phyloP scores from a whole-genome alignment of 1,140 invertebrate species.

The Nymphalis io region DNA sequence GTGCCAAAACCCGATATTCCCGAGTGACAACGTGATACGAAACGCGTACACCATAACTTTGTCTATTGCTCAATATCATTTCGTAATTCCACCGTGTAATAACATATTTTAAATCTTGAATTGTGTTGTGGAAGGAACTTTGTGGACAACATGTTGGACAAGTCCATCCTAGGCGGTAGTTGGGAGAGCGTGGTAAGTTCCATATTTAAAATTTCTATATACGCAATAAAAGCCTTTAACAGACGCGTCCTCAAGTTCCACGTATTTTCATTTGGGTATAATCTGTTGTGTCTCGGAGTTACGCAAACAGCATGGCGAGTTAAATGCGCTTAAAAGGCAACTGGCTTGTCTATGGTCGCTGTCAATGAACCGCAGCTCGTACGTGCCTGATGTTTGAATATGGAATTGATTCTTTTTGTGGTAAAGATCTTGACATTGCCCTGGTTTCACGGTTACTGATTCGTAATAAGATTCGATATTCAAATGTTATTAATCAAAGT shows the following conservation, averaged over 20 bases:
- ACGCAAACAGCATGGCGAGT: conserved; percentile 63
- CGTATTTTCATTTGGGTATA: conserved; percentile 42
- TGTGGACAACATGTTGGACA: conserved; percentile 70
- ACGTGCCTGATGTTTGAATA: conserved; percentile 58
- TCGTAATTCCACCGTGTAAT: conserved; percentile 44
- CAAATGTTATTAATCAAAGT: conserved; percentile 46
- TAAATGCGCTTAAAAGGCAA: conserved; percentile 67
- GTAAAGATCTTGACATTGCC: conserved; percentile 73
- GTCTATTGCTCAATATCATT: conserved; percentile 49
- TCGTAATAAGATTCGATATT: conserved; percentile 11
- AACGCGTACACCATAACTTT: conserved; percentile 37
- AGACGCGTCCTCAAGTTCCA: neutral
- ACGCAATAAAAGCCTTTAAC: neutral
- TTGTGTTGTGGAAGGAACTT: conserved; percentile 29
- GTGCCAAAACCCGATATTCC: conserved; percentile 60
- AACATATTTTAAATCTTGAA: neutral
- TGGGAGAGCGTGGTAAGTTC: conserved; percentile 77
- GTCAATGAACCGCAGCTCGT: conserved; percentile 64
- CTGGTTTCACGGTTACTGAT: conserved; percentile 47
- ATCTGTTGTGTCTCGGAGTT: conserved; percentile 33
- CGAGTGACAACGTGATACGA: conserved; percentile 61
- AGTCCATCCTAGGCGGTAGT: conserved; percentile 69
- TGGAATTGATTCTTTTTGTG: conserved; percentile 66
- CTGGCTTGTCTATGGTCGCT: conserved; percentile 58
- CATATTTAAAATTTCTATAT: conserved; percentile 3